Percentiles rank a stretch among this genome's conserved stretches.
phyloP scores from a whole-genome alignment of 2,113 vertebrate genomes.

The Melanocharis versteri region DNA sequence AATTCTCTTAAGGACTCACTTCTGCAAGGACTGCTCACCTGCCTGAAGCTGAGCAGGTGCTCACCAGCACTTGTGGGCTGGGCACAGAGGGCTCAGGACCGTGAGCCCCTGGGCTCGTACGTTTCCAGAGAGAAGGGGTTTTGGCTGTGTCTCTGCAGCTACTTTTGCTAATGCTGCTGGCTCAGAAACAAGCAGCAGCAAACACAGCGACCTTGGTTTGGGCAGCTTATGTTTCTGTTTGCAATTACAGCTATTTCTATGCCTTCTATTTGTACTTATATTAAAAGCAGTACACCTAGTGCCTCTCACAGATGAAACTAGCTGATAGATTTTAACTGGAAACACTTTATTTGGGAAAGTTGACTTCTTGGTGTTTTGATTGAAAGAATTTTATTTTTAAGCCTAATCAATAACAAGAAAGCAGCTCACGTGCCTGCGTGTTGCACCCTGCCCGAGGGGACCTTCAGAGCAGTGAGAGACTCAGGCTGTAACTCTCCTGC shows the following conservation, averaged over 20 bases:
- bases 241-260: conserved; percentile 24
- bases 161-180: background rate
- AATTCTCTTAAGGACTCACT: conserved; percentile 9
- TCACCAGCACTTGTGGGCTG: background rate
- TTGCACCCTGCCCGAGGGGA: background rate
- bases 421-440: background rate
- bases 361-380: background rate
- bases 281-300: conserved; percentile 45
- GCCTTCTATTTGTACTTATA: conserved; percentile 32
- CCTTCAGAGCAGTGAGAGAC: background rate
- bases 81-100: background rate
- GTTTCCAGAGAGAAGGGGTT: background rate
- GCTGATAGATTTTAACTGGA: conserved; percentile 7
- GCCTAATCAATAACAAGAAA: background rate
- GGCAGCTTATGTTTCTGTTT: background rate
- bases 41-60: background rate
- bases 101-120: background rate
- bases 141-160: background rate
- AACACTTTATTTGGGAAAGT: background rate
- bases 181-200: conserved; percentile 19
- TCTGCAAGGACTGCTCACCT: background rate
- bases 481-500: background rate
- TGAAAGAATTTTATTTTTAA: background rate
- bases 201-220: background rate
- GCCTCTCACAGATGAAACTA: conserved; percentile 34